Percentiles rank a stretch among this genome's conserved stretches.
These are phyloP conservation scores for Drosophila prolongata DNA, from an alignment of 2,888 invertebrate genomes.

Conservation along the genomic window DNA sequence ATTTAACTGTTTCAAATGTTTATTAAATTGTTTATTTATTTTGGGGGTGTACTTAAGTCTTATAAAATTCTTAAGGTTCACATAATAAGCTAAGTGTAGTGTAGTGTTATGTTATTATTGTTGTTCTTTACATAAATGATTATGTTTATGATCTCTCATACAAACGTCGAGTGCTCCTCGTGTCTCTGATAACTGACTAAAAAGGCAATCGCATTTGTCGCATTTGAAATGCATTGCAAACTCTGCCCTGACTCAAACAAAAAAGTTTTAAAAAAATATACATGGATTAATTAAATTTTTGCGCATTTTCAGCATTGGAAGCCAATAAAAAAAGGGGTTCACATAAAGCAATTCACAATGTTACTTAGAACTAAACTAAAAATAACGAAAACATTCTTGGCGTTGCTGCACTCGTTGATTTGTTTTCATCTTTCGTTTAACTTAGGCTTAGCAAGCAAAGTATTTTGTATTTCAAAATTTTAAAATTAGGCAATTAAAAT, in stretches of 20 bases:
- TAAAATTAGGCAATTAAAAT: conserved; percentile 45
- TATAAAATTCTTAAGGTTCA: conserved; percentile 69
- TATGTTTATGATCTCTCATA: conserved; percentile 12
- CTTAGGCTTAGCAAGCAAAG: conserved; percentile 29
- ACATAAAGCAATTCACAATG: conserved; percentile 68
- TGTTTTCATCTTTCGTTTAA: conserved; percentile 9
- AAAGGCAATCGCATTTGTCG: conserved; percentile 53
- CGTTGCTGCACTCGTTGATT: conserved; percentile 29
- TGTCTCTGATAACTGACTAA: conserved; percentile 39
- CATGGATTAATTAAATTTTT: conserved; percentile 46
- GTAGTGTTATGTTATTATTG: conserved; percentile 38
- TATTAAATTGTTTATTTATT: conserved; percentile 25
- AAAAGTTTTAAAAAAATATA: conserved; percentile 47
- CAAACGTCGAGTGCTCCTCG: conserved; percentile 9
- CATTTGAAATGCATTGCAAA: conserved; percentile 77
- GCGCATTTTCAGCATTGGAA: conserved; percentile 69
- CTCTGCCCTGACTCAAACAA: conserved; percentile 59
- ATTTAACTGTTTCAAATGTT: conserved; percentile 19
- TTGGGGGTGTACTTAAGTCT: conserved; percentile 47
- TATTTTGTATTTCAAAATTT: conserved; percentile 14
- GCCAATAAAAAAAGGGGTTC: conserved; percentile 59
- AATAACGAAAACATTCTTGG: conserved; percentile 36
- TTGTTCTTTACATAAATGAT: conserved; percentile 19
- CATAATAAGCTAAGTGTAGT: conserved; percentile 65
- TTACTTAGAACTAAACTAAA: conserved; percentile 55